phyloP scores from a whole-genome alignment of 92 coral and sea anemone genomes.

The Umimayanthus chanpuru region DNA sequence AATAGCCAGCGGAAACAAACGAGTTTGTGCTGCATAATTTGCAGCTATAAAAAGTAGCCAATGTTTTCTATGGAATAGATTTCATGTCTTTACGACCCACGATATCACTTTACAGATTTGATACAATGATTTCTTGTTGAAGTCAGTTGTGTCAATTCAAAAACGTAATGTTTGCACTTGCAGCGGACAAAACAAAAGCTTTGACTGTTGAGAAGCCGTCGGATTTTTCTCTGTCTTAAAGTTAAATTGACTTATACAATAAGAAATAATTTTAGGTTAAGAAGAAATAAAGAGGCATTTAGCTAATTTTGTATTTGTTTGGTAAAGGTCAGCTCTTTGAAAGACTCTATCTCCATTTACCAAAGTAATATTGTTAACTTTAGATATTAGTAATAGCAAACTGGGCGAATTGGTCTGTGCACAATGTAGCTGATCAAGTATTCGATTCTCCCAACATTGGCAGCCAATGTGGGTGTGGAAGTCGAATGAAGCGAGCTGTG shows the following conservation, averaged over 20 bases:
- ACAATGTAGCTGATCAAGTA: constrained; percentile 69
- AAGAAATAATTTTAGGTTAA: background rate
- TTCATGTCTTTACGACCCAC: background rate
- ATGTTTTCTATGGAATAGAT: background rate
- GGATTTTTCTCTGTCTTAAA: background rate
- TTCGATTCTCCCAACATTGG: constrained; percentile 83
- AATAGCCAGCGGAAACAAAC: background rate
- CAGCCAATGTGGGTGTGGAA: constrained; percentile 93
- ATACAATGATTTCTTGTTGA: background rate
- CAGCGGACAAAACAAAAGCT: background rate
- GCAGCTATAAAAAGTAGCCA: background rate
- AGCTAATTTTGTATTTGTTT: background rate
- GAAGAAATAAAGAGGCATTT: background rate
- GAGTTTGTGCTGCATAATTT: background rate
- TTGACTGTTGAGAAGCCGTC: background rate
- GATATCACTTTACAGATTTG: background rate
- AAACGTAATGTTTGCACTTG: background rate
- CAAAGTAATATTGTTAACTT: constrained; percentile 18
- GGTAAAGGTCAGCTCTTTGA: background rate
- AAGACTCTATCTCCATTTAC: constrained; percentile 14
- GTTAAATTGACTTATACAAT: background rate
- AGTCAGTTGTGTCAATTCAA: background rate
- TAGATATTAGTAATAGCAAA: constrained; percentile 23
- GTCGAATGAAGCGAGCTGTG: constrained; percentile 43
- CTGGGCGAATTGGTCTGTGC: background rate